phyloP scores from a whole-genome alignment of 2,113 vertebrate species.

The Cephalopholis sonnerati region DNA sequence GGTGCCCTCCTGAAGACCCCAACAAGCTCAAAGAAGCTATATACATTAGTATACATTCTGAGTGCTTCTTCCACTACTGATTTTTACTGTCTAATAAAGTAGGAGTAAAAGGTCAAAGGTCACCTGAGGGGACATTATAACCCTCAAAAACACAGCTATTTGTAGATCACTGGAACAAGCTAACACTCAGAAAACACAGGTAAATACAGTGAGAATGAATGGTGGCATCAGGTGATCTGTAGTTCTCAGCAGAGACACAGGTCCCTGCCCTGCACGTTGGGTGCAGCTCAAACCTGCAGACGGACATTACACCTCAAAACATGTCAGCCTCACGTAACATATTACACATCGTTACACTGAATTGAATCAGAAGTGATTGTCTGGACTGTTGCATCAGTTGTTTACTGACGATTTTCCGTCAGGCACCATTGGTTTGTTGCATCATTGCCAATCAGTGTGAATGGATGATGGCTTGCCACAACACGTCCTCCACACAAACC shows the following conservation, averaged over 20 bases:
- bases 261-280: not conserved
- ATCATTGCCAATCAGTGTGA: slow-evolving; percentile 83
- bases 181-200: not conserved
- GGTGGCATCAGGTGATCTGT: not conserved
- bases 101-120: slow-evolving; percentile 28
- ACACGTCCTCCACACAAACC: slow-evolving; percentile 40
- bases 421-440: slow-evolving; percentile 81
- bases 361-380: slow-evolving; percentile 81
- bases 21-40: too few species aligned
- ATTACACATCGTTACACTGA: slow-evolving; percentile 79
- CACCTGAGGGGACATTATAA: slow-evolving; percentile 1
- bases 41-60: too few species aligned
- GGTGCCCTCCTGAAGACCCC: too few species aligned
- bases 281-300: not conserved
- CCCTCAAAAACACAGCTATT: not conserved
- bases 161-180: not conserved
- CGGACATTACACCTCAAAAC: slow-evolving; percentile 19
- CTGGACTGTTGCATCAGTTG: slow-evolving; percentile 87
- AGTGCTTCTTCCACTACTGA: not conserved
- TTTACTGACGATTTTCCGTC: slow-evolving; percentile 86
- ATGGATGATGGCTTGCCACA: slow-evolving; percentile 69
- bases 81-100: not conserved
- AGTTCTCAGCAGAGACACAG: not conserved
- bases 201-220: not conserved
- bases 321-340: slow-evolving; percentile 72